Evolutionary conservation across 2,797 vertebrate genomes (phyloP).

Genomic region (Lemur catta): DNA sequence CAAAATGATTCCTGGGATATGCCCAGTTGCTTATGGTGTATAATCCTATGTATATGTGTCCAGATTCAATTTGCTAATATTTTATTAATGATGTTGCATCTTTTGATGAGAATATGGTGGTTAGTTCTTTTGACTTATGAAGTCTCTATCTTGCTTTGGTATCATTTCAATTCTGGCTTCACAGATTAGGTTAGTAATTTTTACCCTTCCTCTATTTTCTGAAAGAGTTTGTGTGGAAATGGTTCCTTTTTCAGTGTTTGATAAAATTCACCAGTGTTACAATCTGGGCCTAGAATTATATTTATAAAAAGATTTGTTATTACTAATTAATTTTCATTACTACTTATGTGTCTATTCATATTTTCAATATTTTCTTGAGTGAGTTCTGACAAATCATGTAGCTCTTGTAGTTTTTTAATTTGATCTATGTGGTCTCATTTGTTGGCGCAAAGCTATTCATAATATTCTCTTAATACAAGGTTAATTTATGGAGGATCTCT

Average conservation of each 20-base stretch:
- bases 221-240: not conserved
- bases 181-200: not conserved
- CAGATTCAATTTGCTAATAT: not conserved
- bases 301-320: not conserved
- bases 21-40: not conserved
- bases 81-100: not conserved
- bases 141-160: not conserved
- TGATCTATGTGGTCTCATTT: not conserved
- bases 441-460: not conserved
- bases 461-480: not conserved
- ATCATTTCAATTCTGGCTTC: not conserved
- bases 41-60: not conserved
- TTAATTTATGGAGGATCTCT: not conserved
- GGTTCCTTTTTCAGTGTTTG: not conserved
- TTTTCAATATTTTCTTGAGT: not conserved
- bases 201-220: not conserved
- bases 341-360: not conserved
- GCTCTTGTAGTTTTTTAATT: not conserved
- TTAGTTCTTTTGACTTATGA: not conserved
- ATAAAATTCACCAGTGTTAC: not conserved
- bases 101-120: not conserved
- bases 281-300: not conserved
- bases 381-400: not conserved
- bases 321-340: not conserved
- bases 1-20: not conserved